phyloP scores from a whole-genome alignment of 1,140 invertebrate species.

The Sminthurides bifidus region DNA sequence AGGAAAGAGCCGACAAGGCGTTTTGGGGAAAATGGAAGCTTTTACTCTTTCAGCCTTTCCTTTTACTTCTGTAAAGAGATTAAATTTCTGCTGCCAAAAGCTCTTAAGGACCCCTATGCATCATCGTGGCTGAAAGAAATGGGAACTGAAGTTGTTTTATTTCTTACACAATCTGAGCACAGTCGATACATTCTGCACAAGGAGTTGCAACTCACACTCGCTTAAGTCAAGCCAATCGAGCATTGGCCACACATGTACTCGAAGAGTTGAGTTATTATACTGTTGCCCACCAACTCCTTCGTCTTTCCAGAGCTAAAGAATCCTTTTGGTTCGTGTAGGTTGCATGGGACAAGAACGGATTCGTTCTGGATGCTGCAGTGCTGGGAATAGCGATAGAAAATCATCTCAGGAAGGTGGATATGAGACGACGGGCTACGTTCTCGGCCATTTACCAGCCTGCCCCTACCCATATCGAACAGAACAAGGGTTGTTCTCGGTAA shows the following conservation, averaged over 20 bases:
- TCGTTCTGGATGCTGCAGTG: conserved; percentile 25
- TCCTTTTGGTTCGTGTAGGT: conserved; percentile 17
- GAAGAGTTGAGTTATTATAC: background rate
- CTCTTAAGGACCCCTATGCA: too few relatives aligned
- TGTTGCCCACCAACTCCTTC: background rate
- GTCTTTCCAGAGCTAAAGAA: too few relatives aligned
- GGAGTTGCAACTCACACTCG: background rate
- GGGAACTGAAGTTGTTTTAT: too few relatives aligned
- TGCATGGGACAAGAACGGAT: conserved; percentile 28
- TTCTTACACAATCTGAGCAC: too few relatives aligned
- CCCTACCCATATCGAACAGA: conserved; percentile 11
- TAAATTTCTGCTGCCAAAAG: too few relatives aligned
- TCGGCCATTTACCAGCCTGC: conserved; percentile 26
- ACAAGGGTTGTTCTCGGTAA: background rate
- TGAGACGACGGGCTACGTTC: conserved; percentile 27
- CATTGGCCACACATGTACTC: background rate
- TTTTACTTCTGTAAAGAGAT: background rate
- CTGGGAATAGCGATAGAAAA: conserved; percentile 30
- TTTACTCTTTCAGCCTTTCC: background rate
- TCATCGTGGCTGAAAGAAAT: too few relatives aligned
- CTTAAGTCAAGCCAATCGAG: background rate
- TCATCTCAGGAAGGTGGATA: conserved; percentile 24
- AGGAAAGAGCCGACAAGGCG: too few relatives aligned
- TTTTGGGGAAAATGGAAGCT: too few relatives aligned
- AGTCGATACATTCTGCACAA: background rate